Evolutionary conservation across 2,888 invertebrate species (phyloP), one percentile per base, ranked within the genome.

Genomic region (Amphipyra tragopoginis): DNA sequence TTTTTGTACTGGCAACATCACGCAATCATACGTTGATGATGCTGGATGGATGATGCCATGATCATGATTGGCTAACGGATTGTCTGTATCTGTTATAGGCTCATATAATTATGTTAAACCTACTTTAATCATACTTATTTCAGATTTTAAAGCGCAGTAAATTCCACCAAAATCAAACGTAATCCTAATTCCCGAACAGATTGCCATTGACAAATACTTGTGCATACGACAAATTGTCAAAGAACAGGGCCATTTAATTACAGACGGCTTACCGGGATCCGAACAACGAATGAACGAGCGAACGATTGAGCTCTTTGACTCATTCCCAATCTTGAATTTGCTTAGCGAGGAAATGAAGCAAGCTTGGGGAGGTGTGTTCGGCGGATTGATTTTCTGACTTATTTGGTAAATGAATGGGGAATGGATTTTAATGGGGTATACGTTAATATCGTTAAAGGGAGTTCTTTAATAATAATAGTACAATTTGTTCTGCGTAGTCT

Each of bases 201-300:
- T 54, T 59, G 29, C 44, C 60, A 45, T 33, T 40, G 50, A 52
- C 45, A 56, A 55, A 73, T 56, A 47, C 53, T 56, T 52, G 52
- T 44, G 53, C 61, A 54, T 57, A 47, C 52, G 45, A 14, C 36
- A 47, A 39, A 57, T 50, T 71, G 53, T 73, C 61, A 68, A 73
- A 73, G 68, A 57, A 68, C 69, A 54, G 34, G 45, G 50, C 68
- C 47, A 73, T 73, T 71, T 73, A 73, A 73, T 71, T 71, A 73
- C 61, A 52, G 40, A 40, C 44, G 57, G 66, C 72, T 70, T 65
- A 55, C 44, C 13, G 45, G 21, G 14, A 26, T 44, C 65, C 47
- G 39, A 51, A 49, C 11, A 45, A 10, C 43, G 45, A 38, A 8
- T 6, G 38, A 5, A 9, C n/a, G 29, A 58, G 36, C 47, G 57